A percentile compares a stretch with the other conserved stretches of the same genome.
Evolutionary conservation across 2,113 vertebrate species (phyloP).

Genomic region (Ascaphus truei): DNA sequence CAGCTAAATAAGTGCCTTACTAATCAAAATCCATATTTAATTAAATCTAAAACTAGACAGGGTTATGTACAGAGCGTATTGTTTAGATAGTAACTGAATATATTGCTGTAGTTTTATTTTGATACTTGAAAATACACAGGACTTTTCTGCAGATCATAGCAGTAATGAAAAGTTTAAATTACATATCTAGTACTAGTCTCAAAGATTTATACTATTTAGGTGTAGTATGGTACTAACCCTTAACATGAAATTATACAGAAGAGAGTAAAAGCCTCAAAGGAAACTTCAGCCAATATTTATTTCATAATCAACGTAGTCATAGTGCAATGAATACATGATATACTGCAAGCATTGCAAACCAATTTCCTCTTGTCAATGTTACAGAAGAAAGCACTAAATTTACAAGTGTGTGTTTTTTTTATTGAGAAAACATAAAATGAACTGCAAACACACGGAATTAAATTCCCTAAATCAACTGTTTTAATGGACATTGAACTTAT

Average conservation of each 20-base stretch:
- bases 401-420: constrained; percentile 33
- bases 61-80: no score
- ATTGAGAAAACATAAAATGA: constrained; percentile 37
- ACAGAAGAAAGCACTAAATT: constrained; percentile 33
- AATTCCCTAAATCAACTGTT: constrained; percentile 36
- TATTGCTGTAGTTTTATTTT: neutral
- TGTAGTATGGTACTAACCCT: constrained; percentile 30
- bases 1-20: no score
- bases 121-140: neutral
- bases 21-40: no score
- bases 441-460: constrained; percentile 35
- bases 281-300: constrained; percentile 35
- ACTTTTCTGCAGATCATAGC: neutral
- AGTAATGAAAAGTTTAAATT: neutral
- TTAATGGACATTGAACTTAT: constrained; percentile 37
- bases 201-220: constrained; percentile 8
- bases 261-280: constrained; percentile 31
- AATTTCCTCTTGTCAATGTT: constrained; percentile 37
- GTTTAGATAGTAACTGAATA: neutral
- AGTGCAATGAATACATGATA: constrained; percentile 36
- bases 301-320: constrained; percentile 32
- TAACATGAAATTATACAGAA: constrained; percentile 35
- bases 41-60: no score
- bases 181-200: constrained; percentile 5
- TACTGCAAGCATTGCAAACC: constrained; percentile 30